A percentile compares a stretch with the other conserved stretches of the same genome.
Conservation (phyloP, 2,888 invertebrate species). For the Heliothis peltigera region DNA sequence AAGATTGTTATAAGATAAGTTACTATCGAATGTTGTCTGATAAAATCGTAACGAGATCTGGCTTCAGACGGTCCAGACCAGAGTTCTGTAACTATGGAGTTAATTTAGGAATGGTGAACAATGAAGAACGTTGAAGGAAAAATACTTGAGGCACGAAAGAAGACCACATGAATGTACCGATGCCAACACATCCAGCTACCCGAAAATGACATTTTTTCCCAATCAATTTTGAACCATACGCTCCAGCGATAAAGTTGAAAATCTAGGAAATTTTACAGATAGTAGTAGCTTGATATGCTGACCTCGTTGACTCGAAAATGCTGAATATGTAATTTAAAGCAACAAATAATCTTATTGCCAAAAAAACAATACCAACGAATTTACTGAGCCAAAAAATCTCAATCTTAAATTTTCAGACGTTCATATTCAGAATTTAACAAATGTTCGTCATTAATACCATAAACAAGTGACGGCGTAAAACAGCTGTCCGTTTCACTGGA, state of each 20-base stretch:
- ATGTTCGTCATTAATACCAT: conserved; percentile 74
- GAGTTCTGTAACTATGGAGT: neutral
- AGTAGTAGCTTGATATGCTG: too few relatives aligned
- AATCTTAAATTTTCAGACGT: conserved; percentile 27
- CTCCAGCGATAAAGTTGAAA: too few relatives aligned
- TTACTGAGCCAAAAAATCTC: conserved; percentile 22
- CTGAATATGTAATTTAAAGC: too few relatives aligned
- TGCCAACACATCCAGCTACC: too few relatives aligned
- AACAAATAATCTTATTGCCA: conserved; percentile 7
- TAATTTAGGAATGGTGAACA: neutral
- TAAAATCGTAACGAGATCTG: conserved; percentile 38
- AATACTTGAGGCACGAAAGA: neutral
- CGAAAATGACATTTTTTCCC: too few relatives aligned
- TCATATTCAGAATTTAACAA: conserved; percentile 58
- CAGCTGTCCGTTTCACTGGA: conserved; percentile 75
- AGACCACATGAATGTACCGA: too few relatives aligned
- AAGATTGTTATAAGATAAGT: conserved; percentile 33
- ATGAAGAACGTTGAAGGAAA: neutral
- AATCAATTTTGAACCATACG: too few relatives aligned
- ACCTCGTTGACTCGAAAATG: too few relatives aligned
- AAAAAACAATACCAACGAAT: conserved; percentile 8
- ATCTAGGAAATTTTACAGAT: too few relatives aligned
- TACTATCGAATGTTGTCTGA: conserved; percentile 5
- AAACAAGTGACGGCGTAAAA: conserved; percentile 72
- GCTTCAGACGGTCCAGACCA: neutral